Evolutionary conservation across 2,113 vertebrate species (phyloP).

Genomic region (Podarcis cretensis): DNA sequence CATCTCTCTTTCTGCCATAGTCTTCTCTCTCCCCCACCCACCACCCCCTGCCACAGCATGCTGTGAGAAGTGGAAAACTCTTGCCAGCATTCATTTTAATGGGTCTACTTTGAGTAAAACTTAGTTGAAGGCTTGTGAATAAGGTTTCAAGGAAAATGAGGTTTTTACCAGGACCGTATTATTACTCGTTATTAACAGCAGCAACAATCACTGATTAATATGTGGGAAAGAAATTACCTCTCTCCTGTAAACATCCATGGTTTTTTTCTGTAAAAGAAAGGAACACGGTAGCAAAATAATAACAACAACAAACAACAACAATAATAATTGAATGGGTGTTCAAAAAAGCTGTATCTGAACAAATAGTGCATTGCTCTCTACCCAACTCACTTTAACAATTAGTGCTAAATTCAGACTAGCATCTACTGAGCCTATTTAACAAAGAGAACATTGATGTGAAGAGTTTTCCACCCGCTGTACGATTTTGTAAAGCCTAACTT

Average conservation of each 20-base stretch:
- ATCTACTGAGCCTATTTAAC: slow-evolving; percentile 56
- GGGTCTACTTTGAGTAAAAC: too few species aligned
- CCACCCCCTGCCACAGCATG: too few species aligned
- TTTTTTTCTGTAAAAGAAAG: slow-evolving; percentile 84
- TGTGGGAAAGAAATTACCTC: slow-evolving; percentile 80
- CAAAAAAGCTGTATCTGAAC: neutral
- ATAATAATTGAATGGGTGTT: slow-evolving; percentile 2
- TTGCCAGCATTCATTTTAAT: too few species aligned
- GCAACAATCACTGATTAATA: fast-evolving
- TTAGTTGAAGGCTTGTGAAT: neutral
- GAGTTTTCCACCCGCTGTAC: slow-evolving; percentile 56
- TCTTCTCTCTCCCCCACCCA: neutral
- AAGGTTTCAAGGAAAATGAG: neutral
- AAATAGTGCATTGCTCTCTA: neutral
- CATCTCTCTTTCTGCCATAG: neutral
- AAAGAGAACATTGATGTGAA: slow-evolving; percentile 60
- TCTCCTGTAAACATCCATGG: slow-evolving; percentile 85
- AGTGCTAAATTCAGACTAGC: slow-evolving; percentile 54
- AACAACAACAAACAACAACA: neutral
- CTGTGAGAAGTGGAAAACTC: too few species aligned
- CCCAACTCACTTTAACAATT: slow-evolving; percentile 61
- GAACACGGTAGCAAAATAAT: slow-evolving; percentile 42
- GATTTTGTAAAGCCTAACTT: slow-evolving; percentile 60
- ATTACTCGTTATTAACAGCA: neutral
- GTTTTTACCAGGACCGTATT: neutral